Base-by-base conservation (phyloP, 2,797 vertebrate species). In the Gambelia wislizenii region DNA sequence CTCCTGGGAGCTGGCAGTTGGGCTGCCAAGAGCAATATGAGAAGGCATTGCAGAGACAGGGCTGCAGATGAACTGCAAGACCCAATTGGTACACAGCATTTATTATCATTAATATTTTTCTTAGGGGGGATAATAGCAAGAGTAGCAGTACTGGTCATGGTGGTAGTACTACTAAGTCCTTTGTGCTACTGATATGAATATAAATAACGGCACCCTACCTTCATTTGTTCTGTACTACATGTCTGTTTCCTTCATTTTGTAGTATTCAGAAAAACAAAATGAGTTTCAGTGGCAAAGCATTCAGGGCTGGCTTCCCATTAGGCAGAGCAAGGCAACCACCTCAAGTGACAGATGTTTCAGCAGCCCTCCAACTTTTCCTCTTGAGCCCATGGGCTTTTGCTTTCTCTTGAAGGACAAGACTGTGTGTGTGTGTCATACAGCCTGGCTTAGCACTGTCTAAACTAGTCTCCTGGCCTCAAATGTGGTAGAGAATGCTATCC, bases 1-100 rank as follows among this genome's bases (percentile, higher is more conserved):
- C 0, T 85, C 89, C 93, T 91, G 61, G 85, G 86, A 94, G 91
- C 72, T 89, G 90, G 83, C 87, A 94, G 91, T 74, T 42, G 79
- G 6, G 79, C 39, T 93, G 87, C 89, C 84, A 89, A 89, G 49
- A 87, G 5, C 59, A 84, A 91, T 70, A 85, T 89, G 80, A 92
- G 93, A 93, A 84, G 94, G 64, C 61, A 82, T 27, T 83, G 86
- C 89, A 92, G 85, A 83, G 36, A 83, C 61, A 83, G 81, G 36
- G 89, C 77, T 91, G 14, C 84, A 89, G 81, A 49, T 30, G n/a
- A 33, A 83, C 70, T 76, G 80, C 8, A 76, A 54, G 56, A 22
- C 14, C 25, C 14, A 61, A 36, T 47, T 7, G 16, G 7, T 18
- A 72, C 12, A 49, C 22, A 20, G 56, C 22, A 59, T 22, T 59